Conservation (phyloP, 1,140 invertebrate species). For the Drosophila leontia region DNA sequence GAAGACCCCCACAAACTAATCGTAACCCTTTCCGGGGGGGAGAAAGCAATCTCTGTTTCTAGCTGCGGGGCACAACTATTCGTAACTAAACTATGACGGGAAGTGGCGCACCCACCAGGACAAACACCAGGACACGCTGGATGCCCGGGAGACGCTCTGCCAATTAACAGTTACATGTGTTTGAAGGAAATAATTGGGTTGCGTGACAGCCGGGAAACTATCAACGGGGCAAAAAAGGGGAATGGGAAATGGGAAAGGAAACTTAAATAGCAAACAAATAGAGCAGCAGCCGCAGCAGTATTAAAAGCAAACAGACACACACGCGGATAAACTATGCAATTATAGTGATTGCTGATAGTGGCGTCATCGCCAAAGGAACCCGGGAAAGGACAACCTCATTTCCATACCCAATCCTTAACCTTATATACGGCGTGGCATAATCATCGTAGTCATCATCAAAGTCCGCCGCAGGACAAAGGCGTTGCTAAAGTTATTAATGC, state of each 20-base stretch:
- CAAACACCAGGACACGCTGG: constrained; percentile 26
- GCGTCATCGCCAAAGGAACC: constrained; percentile 59
- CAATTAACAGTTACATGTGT: constrained; percentile 82
- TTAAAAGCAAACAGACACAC: constrained; percentile 66
- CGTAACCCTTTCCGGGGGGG: constrained; percentile 48
- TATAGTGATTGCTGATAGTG: constrained; percentile 71
- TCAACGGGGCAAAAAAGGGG: background rate
- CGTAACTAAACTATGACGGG: constrained; percentile 12
- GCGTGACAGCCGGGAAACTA: constrained; percentile 63
- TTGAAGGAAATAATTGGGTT: constrained; percentile 80
- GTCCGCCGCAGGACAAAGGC: constrained; percentile 75
- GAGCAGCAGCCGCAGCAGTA: constrained; percentile 33
- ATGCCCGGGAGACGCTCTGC: constrained; percentile 74
- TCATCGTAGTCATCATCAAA: constrained; percentile 64
- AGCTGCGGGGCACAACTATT: constrained; percentile 53
- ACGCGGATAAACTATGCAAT: constrained; percentile 60
- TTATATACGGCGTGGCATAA: constrained; percentile 17
- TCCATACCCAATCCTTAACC: constrained; percentile 22
- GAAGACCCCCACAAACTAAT: constrained; percentile 24
- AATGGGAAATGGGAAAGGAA: constrained; percentile 3
- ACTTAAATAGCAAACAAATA: constrained; percentile 75
- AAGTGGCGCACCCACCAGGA: constrained; percentile 66
- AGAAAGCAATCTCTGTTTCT: constrained; percentile 66
- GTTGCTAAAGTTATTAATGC: constrained; percentile 83
- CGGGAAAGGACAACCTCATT: constrained; percentile 18